Conservation (phyloP, 2,797 vertebrate species). For the Premnoplex brunnescens region DNA sequence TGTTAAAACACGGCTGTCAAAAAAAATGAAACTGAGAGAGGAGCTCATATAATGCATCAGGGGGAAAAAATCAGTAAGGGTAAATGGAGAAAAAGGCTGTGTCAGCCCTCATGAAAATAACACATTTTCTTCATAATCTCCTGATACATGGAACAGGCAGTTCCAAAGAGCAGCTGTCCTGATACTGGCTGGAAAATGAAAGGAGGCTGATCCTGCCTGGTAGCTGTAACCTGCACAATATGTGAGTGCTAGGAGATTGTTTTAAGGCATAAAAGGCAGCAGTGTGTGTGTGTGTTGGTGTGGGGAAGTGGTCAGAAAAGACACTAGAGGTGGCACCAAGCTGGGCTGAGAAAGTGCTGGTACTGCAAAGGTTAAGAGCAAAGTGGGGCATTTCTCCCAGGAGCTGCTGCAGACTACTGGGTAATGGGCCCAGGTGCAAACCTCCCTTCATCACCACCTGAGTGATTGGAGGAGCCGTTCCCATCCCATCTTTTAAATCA, state of each 20-base stretch:
- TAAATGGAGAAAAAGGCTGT: neutral
- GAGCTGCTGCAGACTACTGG: neutral
- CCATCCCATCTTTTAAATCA: neutral
- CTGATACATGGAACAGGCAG: neutral
- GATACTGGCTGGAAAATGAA: neutral
- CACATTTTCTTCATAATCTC: neutral
- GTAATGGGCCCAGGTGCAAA: neutral
- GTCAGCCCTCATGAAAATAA: conserved; percentile 12
- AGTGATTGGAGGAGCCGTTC: neutral
- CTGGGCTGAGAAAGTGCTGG: neutral
- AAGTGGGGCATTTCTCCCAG: neutral
- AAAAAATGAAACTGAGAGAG: neutral
- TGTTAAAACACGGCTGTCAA: conserved; percentile 26
- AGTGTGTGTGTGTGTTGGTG: too few species aligned
- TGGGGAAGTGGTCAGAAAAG: neutral
- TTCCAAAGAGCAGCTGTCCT: neutral
- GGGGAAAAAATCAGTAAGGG: neutral
- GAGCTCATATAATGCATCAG: neutral
- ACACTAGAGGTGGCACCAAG: neutral
- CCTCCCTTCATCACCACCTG: neutral
- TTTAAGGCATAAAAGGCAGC: neutral
- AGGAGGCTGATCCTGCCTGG: neutral
- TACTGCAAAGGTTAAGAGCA: neutral
- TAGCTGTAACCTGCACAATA: neutral
- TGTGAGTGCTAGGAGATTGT: neutral